Base-by-base conservation (phyloP, 1,140 invertebrate species). In the Drosophila equinoxialis region DNA sequence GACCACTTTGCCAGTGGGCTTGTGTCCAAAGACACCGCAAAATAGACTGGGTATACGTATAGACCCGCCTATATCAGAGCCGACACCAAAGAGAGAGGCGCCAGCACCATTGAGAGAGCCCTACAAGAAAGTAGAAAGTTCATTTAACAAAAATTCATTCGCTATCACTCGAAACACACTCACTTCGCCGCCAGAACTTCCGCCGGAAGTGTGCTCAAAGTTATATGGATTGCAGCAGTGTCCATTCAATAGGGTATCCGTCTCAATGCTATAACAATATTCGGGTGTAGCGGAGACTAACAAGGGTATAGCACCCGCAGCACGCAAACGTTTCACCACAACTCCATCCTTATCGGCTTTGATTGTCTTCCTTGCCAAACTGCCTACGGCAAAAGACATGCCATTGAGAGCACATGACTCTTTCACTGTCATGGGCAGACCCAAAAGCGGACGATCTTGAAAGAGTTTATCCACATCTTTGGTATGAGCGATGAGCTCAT, bases 1-100 rank as follows among this genome's bases (percentile, higher is more conserved):
- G 26, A 95, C 89, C 30, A 94, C 86, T 41, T 93, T 94, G 93
- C 87, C 93, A 1, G 96, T 95, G 14, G 97, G 95, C 86, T 98
- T 98, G 90, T 98, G 96, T 26, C 97, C 97, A 90, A 97, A 98
- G 33, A 98, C 93, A 17, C 98, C 97, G 92, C 95, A 97, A 85
- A 96, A 98, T 41, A 96, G 94, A 8, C 96, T 94, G 1, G 98
- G 98, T 77, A 98, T 93, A 30, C 97, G 94, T 70, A 98, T 96
- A 11, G 97, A 98, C 8, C 98, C 95, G 10, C 95, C 96, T 65
- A 98, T 95, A 91, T 99, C 98, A 0, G 97, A 97, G 7, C 97
- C 97, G 37, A 99, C 92, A 35, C 84, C 84, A 57, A 87, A 89
- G 0, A 87, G 63, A 5, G 84, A 89, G 13, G 84, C 84, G 0